Base-by-base conservation (phyloP, 64 coral and sea anemone species). In the Stichodactyla mertensii region DNA sequence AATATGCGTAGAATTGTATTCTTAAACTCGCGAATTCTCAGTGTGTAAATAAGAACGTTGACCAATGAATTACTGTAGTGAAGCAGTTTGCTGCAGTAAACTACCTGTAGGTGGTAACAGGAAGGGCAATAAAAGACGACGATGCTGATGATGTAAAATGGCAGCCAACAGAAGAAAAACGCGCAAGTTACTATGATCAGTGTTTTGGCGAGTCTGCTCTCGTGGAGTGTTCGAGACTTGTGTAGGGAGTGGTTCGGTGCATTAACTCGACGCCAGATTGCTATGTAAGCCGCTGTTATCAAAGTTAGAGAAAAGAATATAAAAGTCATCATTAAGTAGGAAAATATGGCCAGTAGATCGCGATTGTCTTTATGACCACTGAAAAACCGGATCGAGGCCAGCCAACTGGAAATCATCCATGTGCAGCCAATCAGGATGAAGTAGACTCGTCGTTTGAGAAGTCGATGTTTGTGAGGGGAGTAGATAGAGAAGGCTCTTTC, bases 401-500 rank as follows among this genome's bases (percentile, higher is more conserved):
- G 58, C 52, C 82, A 79, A 0, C 87, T 87, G n/a, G 94, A 88
- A 3, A 90, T 27, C 23, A 88, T 54, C 94, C 94, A 97, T 57
- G 89, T 91, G 8, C 82, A 53, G 10, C 74, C 71, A 26, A 97
- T 97, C 14, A 88, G 79, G 14, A 61, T 56, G 53, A 90, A 93
- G 70, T 97, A 97, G 9, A 87, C 66, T 51, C 67, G 6, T 56
- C 83, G 80, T 6, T 83, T 57, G 20, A 84, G 80, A 12, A 84
- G 31, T 80, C 86, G 70, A 81, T 97, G 94, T 74, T 87, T 87
- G 36, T 93, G 91, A 23, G 94, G 94, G 15, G 22, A 77, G 18
- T 85, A 71, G 0, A 93, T 91, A 4, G 91, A 97, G 71, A 78
- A 97, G 20, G 89, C 88, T 31, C 94, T 36, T 27, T 97, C 94